Evolutionary conservation across 2,888 invertebrate genomes (phyloP).

Genomic region (Bellardia pandia): DNA sequence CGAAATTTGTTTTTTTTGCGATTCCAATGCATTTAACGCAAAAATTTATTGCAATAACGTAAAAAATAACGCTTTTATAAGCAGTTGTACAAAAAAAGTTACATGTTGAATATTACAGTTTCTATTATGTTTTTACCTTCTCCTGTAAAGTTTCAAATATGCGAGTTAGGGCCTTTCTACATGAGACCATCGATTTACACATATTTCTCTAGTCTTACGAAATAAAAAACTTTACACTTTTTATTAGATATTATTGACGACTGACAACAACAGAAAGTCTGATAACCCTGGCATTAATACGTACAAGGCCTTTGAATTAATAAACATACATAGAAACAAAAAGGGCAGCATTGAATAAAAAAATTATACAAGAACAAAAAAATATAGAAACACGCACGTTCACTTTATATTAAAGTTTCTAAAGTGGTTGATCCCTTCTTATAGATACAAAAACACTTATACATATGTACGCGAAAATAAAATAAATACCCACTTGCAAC

Average conservation of each 20-base stretch:
- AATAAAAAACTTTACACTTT: neutral
- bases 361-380: constrained; percentile 22
- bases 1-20: no score
- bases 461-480: neutral
- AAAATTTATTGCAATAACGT: no score
- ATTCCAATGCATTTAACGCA: no score
- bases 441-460: constrained; percentile 15
- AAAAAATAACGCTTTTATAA: no score
- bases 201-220: neutral
- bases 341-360: constrained; percentile 18
- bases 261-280: neutral
- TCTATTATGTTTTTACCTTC: no score
- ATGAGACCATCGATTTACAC: no score
- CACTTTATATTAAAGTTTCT: constrained; percentile 45
- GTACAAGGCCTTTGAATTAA: neutral
- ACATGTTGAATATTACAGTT: no score
- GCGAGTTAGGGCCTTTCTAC: no score
- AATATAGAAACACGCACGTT: constrained; percentile 61
- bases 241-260: no score
- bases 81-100: no score
- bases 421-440: constrained; percentile 56
- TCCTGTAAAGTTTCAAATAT: no score
- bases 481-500: constrained; percentile 41
- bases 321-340: constrained; percentile 3
- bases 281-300: constrained; percentile 8